These are phyloP conservation scores for Squalus acanthias DNA, from an alignment of 2,797 vertebrate genomes.

Conservation along the genomic window DNA sequence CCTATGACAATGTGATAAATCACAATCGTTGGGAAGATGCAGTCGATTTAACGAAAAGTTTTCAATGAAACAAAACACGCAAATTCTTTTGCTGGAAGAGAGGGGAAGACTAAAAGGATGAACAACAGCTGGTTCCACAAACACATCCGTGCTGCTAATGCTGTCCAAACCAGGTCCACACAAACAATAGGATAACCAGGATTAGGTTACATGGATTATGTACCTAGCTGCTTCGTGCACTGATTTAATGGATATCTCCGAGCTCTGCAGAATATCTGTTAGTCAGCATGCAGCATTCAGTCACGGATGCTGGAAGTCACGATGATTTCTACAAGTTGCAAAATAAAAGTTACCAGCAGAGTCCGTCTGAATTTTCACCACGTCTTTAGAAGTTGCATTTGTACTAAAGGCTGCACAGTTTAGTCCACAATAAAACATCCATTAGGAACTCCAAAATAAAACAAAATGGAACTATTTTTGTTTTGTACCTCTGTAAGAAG, in stretches of 20 bases:
- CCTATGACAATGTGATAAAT: not conserved
- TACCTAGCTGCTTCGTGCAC: not conserved
- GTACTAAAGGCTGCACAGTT: not conserved
- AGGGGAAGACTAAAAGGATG: not conserved
- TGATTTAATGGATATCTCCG: not conserved
- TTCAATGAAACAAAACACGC: not conserved
- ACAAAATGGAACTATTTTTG: not conserved
- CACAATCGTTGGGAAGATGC: not conserved
- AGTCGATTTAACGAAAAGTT: not conserved
- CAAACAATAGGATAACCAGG: not conserved
- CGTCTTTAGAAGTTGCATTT: not conserved
- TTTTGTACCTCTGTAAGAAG: not conserved
- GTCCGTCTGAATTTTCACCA: not conserved
- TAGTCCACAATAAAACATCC: not conserved
- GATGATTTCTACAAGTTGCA: not conserved
- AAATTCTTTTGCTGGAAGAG: not conserved
- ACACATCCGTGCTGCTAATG: not conserved
- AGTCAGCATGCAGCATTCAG: not conserved
- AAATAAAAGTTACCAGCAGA: not conserved
- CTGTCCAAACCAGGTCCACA: not conserved
- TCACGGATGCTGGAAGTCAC: not conserved
- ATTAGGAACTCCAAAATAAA: not conserved
- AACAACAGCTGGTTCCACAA: not conserved
- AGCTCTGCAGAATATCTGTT: constrained; percentile 4
- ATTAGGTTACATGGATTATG: constrained; percentile 5